Evolutionary conservation across 2,888 invertebrate genomes (phyloP), one percentile per base, ranked within the genome.

Genomic region (Tetropium fuscum): DNA sequence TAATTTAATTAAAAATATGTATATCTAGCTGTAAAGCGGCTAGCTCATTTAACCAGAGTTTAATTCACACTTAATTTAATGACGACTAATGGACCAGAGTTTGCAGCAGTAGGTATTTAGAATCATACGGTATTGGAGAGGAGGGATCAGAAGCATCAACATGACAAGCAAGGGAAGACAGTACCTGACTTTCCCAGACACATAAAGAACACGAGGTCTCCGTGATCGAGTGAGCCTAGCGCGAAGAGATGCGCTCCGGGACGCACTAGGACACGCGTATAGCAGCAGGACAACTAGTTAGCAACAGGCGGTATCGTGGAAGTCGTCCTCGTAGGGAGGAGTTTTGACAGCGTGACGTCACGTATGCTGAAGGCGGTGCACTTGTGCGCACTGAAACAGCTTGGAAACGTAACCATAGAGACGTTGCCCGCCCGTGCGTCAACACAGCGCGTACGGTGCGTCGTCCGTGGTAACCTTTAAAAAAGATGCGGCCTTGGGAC

Each of bases 301-400:
- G 81, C 82, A 82, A 82, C 82, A 82, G 82, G 82, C 82, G 78
- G 78, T 75, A 73, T 75, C 74, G 77, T 72, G 75, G 74, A 68
- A 70, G 73, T 70, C 71, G 76, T 74, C 74, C 72, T 70, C 73
- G 71, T 72, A 71, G 66, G 80, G 80, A 78, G 81, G 81, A 79
- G 82, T 75, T 74, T 67, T 43, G 70, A 58, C 65, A 63, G 41
- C 60, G 66, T 80, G 80, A 81, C 81, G 80, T 80, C 79, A 79
- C 74, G 66, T 58, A 59, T 59, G 69, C 66, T 69, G 75, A 75
- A 78, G 81, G 81, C 80, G 81, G 78, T 75, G 76, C 79, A 75
- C 78, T 76, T 71, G 68, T 75, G 79, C 81, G 81, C 80, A 73
- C 61, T 75, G 56, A 63, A 66, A 55, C 66, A 66, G 80, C 79